A percentile compares a stretch with the other conserved stretches of the same genome.
Conservation (phyloP, 2,113 vertebrate genomes). For the Colossoma macropomum region DNA sequence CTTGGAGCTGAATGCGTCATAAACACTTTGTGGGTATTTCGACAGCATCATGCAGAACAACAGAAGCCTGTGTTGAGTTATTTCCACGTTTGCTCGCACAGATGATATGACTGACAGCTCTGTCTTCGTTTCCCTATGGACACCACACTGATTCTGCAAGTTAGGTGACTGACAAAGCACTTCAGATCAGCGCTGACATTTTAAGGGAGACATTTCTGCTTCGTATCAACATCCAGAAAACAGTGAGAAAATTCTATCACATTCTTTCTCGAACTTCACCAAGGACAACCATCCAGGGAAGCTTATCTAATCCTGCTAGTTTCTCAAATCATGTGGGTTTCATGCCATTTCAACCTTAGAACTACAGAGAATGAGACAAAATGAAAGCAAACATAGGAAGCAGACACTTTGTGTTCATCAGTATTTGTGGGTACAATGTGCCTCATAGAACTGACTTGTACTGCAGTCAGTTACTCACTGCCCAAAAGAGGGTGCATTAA, state of each 20-base stretch:
- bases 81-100: neutral
- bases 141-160: constrained; percentile 14
- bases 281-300: neutral
- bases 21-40: constrained; percentile 13
- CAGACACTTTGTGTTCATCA: too few species aligned
- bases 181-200: constrained; percentile 32
- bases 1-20: constrained; percentile 5
- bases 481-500: too few species aligned
- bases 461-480: too few species aligned
- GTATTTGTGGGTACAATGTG: too few species aligned
- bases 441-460: too few species aligned
- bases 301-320: constrained; percentile 13
- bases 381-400: too few species aligned
- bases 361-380: too few species aligned
- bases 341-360: too few species aligned
- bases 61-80: neutral
- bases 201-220: neutral
- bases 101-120: constrained; percentile 4
- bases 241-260: neutral
- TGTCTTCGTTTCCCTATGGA: constrained; percentile 16
- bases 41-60: neutral
- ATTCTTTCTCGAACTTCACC: constrained; percentile 12
- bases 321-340: neutral
- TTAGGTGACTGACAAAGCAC: constrained; percentile 24
- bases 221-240: neutral